Conservation (phyloP, 37 sponge, comb jelly and placozoan genomes). For the Ephydatia muelleri region DNA sequence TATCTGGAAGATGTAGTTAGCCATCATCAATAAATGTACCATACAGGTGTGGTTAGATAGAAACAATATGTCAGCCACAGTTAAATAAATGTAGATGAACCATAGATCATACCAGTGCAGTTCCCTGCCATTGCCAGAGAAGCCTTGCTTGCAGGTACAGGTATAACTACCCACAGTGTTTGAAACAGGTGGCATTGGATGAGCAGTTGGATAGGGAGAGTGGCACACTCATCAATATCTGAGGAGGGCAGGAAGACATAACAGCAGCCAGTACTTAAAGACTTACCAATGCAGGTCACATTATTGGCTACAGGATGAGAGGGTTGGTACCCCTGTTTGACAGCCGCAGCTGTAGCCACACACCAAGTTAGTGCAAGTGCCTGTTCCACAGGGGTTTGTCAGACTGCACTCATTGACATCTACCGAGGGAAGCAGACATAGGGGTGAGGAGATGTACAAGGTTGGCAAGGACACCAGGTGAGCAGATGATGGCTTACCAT, state of each 20-base stretch:
- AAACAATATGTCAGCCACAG: neutral
- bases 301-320: slow-evolving; percentile 6
- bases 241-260: slow-evolving; percentile 2
- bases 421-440: neutral
- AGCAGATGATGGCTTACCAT: neutral
- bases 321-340: slow-evolving; percentile 4
- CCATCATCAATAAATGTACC: too few species aligned
- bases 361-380: neutral
- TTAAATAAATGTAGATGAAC: neutral
- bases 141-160: slow-evolving; percentile 29
- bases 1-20: neutral
- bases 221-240: slow-evolving; percentile 35
- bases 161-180: slow-evolving; percentile 10
- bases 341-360: slow-evolving; percentile 17
- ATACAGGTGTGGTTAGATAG: neutral
- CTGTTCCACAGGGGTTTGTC: slow-evolving; percentile 4
- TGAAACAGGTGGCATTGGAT: slow-evolving; percentile 10
- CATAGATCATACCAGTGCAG: slow-evolving; percentile 6
- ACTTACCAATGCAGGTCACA: slow-evolving; percentile 14
- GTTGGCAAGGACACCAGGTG: neutral
- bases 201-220: neutral
- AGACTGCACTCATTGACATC: slow-evolving; percentile 36
- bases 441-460: neutral
- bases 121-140: slow-evolving; percentile 20
- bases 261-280: neutral